Base-by-base conservation (phyloP, 2,113 vertebrate species). In the Uropsilus gracilis region DNA sequence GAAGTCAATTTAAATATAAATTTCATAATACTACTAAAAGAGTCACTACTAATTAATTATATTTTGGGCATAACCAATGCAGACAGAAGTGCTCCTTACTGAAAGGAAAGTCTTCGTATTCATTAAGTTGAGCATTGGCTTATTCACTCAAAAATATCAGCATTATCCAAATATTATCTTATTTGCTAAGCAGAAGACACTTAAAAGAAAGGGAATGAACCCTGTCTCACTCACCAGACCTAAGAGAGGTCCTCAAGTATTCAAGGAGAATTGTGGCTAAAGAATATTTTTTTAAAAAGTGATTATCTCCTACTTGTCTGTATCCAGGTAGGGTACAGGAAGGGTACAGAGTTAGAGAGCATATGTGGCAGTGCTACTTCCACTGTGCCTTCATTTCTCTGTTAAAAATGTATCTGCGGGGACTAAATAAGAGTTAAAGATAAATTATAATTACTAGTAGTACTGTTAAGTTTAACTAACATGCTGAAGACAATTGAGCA, bases 91-190 rank as follows among this genome's bases (percentile, higher is more conserved):
- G 4, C 57, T 80, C 7, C 39, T 34, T 66, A 57, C 5, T 57
- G 7, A 71, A 8, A 86, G 5, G 9, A 75, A 75, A 77, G 17
- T 28, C 14, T 93, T 94, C 50, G 53, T 34, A 66, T 76, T 96
- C 22, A 63, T 84, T 77, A 63, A 39, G 26, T 53, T 84, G 66
- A 88, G 72, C 16, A 89, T 26, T 68, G 17, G 73, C 50, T 87
- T 92, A 32, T 32, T 73, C 17, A 61, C 37, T 64, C 32, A 91
- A 44, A 88, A 92, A 95, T 93, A 86, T 69, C 63, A 83, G 34
- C 69, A 66, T 93, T 86, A 22, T 24, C 22, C 57, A 71, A n/a
- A 50, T 81, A 4, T n/a, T 94, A 77, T 89, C 61, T 85, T 24
- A 59, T 61, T 86, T 78, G 53, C 66, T 68, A 85, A 61, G 22